These are phyloP conservation scores for Cordilura impudica DNA, from an alignment of 2,888 invertebrate species.

Conservation along the genomic window DNA sequence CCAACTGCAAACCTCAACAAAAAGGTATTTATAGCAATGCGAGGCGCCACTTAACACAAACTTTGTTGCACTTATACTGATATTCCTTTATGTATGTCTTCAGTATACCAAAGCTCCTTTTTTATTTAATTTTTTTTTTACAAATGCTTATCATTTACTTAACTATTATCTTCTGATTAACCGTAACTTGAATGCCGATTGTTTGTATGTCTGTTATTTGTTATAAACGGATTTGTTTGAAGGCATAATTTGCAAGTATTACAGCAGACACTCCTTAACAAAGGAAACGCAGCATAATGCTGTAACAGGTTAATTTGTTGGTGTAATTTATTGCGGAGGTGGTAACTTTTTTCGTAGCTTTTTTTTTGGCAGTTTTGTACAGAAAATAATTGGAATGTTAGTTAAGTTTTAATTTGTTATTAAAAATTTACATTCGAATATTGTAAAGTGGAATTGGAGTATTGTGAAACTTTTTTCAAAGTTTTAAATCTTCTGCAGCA, in stretches of 20 bases:
- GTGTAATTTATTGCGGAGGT: too few species aligned
- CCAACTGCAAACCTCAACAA: not conserved
- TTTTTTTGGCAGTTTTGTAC: too few species aligned
- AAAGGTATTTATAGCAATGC: slow-evolving; percentile 7
- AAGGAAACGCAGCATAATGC: slow-evolving; percentile 1
- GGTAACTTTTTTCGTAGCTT: too few species aligned
- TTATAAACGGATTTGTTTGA: slow-evolving; percentile 24
- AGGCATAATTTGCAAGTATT: slow-evolving; percentile 47
- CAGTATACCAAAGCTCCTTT: too few species aligned
- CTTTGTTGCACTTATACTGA: not conserved
- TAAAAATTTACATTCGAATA: too few species aligned
- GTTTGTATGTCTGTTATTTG: slow-evolving; percentile 25
- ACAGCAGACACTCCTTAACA: slow-evolving; percentile 34
- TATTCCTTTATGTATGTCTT: not conserved
- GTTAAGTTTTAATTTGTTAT: too few species aligned
- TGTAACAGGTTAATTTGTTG: slow-evolving; percentile 53
- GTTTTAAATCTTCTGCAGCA: too few species aligned
- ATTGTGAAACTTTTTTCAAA: too few species aligned
- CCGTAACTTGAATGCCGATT: slow-evolving; percentile 3
- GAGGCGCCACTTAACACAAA: slow-evolving; percentile 36
- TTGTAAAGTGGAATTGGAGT: too few species aligned
- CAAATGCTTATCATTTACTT: slow-evolving; percentile 2
- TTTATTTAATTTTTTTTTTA: not conserved
- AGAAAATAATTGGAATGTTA: too few species aligned
- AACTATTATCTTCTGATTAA: slow-evolving; percentile 19